Evolutionary conservation across 2,888 invertebrate genomes (phyloP), one percentile per base, ranked within the genome.

Genomic region (Sarcophaga variegata): DNA sequence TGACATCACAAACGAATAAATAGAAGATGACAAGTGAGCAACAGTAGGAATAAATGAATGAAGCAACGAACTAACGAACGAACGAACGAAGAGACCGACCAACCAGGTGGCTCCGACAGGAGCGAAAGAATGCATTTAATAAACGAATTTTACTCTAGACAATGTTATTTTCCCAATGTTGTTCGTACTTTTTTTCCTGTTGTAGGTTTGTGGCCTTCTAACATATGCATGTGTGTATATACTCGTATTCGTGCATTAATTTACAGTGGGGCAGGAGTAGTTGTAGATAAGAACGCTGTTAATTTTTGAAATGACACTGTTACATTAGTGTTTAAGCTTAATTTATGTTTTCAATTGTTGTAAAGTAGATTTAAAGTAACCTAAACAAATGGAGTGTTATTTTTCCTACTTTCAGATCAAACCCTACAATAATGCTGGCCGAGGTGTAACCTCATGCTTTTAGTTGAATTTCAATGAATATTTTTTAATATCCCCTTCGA

Each of bases 21-120:
- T 62, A 62, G 59, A 47, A 62, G 10, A 37, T 17, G 62, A 62
- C 54, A 69, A 74, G 67, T 79, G 78, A 78, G 78, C 78, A 83
- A 63, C 83, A 69, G 83, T 22, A 78, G 67, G 60, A 76, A 71
- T 77, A 67, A 67, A 67, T 67, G n/a, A 83, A 47, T 60, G 37
- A 63, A 49, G 10, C 11, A 22, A 60, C 14, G 17, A 72, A 60
- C 22, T 11, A 63, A 45, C 22, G 22, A 22, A 22, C 47, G 17
- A 22, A 22, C 47, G 17, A 37, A 71, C 14, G 79, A 74, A 67
- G 37, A 59, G 67, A 10, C 37, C 37, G 37, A 8, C 8, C 37
- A 37, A 37, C 37, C 37, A 37, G 37, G 2, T 37, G 37, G 2
- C 8, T 10, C 8, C 10, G 37, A 37, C 37, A 2, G 2, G 10